phyloP scores from a whole-genome alignment of 2,797 vertebrate species.

The Hozukius guyotensis region DNA sequence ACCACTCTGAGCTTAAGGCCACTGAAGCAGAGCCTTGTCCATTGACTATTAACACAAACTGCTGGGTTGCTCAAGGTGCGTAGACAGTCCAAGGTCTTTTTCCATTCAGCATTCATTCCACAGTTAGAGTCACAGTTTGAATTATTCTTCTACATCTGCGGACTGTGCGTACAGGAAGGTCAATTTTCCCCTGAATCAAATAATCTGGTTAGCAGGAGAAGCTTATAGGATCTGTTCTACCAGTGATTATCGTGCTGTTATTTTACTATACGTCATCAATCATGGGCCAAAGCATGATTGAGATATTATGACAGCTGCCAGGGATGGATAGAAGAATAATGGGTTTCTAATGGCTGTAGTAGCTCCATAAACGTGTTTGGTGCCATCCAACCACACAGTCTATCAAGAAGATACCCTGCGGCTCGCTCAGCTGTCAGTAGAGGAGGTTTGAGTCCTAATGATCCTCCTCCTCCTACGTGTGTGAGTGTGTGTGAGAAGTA shows the following conservation, averaged over 20 bases:
- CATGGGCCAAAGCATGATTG: slow-evolving; percentile 9
- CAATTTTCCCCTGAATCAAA: slow-evolving; percentile 22
- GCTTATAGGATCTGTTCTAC: neutral
- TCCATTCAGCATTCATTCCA: slow-evolving; percentile 40
- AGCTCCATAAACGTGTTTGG: slow-evolving; percentile 55
- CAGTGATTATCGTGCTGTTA: too few species aligned
- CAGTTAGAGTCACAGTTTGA: slow-evolving; percentile 36
- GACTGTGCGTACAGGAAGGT: neutral
- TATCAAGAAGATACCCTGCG: slow-evolving; percentile 54
- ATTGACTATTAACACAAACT: slow-evolving; percentile 24
- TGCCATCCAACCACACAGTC: slow-evolving; percentile 39
- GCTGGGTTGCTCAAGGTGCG: neutral
- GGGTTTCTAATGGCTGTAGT: slow-evolving; percentile 37
- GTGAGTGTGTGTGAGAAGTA: slow-evolving; percentile 22
- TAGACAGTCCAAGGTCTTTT: slow-evolving; percentile 30
- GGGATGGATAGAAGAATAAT: slow-evolving; percentile 38
- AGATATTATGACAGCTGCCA: slow-evolving; percentile 37
- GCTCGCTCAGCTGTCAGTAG: slow-evolving; percentile 58
- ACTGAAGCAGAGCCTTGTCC: neutral
- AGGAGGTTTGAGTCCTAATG: slow-evolving; percentile 60
- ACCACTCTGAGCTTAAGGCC: neutral
- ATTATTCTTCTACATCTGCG: slow-evolving; percentile 58
- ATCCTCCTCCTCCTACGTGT: slow-evolving; percentile 23
- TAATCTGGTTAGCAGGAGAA: slow-evolving; percentile 24
- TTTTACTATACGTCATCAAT: slow-evolving; percentile 5